Evolutionary conservation across 2,888 invertebrate genomes (phyloP), one percentile per base, ranked within the genome.

Genomic region (Branchellion lobata): DNA sequence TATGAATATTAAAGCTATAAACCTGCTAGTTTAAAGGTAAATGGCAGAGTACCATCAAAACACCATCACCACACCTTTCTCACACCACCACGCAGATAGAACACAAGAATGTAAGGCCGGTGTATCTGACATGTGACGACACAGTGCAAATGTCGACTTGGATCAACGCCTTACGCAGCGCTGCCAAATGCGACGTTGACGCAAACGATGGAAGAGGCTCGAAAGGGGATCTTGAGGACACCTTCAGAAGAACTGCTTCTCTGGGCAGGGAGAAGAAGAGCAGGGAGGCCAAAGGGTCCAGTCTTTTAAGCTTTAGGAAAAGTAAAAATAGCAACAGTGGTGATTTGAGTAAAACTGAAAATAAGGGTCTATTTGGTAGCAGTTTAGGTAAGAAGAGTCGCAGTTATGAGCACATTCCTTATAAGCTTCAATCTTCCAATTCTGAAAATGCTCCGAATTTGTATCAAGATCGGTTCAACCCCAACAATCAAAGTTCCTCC

Each of bases 101-200:
- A 27, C 31, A 69, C 34, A 34, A 69, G 21, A 31, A 69, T 3
- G 5, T n/a, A 29, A 69, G 29, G 69, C 31, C 69, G 5, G 21
- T 69, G 21, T 69, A 29, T 69, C 21, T 69, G 69, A 29, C 69
- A 5, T 69, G 33, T 34, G 69, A 69, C 8, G 69, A 69, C 27
- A 34, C 69, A 18, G 33, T 2, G 14, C 33, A 69, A 14, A 69
- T 69, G 69, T 14, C 14, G 5, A 34, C 3, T 3, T 69, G 69
- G 69, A 31, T 69, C 3, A n/a, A 69, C 3, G 69, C 69, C 14
- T 14, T 69, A 21, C 33, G 33, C 29, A 69, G 34, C 11, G 31
- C 31, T 5, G 31, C 69, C 21, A 69, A 69, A 3, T 8, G 29
- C 31, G 18, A 29, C 33, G 2, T 3, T 29, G 5, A 5, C 33